These are phyloP conservation scores for Scleropages formosus DNA, from an alignment of 2,797 vertebrate genomes.

Conservation along the genomic window DNA sequence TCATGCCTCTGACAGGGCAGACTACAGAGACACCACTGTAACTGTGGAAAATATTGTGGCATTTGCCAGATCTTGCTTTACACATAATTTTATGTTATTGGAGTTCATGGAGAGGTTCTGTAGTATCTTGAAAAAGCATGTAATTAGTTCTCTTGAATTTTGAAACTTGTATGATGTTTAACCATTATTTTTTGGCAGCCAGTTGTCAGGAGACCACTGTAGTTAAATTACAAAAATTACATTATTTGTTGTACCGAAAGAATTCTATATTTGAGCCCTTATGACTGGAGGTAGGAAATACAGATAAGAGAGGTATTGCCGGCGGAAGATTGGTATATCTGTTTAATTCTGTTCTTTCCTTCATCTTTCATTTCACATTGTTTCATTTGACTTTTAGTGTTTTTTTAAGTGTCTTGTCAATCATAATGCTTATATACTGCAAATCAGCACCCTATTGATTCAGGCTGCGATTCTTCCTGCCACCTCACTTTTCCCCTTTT, in stretches of 20 bases:
- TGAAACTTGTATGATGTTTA: neutral
- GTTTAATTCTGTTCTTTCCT: neutral
- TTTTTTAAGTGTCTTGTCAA: neutral
- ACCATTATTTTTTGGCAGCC: constrained; percentile 18
- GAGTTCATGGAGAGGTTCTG: neutral
- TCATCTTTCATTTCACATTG: neutral
- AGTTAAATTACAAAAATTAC: neutral
- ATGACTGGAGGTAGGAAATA: neutral
- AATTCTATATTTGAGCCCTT: neutral
- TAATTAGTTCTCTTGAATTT: neutral
- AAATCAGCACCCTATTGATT: constrained; percentile 30
- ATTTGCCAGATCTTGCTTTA: neutral
- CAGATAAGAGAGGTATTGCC: neutral
- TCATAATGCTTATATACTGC: neutral
- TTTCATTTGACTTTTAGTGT: neutral
- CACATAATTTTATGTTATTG: neutral
- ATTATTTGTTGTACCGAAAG: constrained; percentile 17
- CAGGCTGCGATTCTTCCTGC: constrained; percentile 32
- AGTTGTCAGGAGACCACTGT: neutral
- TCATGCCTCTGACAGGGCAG: neutral
- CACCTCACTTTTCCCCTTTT: constrained; percentile 45
- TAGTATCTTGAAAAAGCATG: neutral
- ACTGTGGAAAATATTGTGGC: constrained; percentile 12
- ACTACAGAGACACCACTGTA: neutral
- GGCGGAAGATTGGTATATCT: constrained; percentile 3